Evolutionary conservation across 2,797 vertebrate genomes (phyloP), one percentile per base, ranked within the genome.

Genomic region (Trichosurus vulpecula): DNA sequence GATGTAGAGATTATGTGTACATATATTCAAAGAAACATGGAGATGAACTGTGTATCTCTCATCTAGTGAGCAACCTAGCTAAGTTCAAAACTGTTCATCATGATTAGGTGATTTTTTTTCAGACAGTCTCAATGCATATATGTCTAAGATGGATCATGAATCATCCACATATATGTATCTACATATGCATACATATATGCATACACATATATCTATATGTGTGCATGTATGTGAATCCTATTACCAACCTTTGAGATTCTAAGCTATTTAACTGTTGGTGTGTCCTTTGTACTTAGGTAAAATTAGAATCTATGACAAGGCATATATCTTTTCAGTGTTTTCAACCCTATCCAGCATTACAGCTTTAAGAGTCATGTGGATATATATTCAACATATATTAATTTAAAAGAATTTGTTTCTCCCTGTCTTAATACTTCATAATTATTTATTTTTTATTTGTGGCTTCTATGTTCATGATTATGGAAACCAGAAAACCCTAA

Each of bases 401-500:
- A 2, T 52, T 19, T 55, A 94, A 54, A 91, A 58, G 19, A 52
- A 92, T 54, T 10, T 56, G 52, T 90, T 87, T 10, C 35, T 54
- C 30, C 16, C 14, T 0, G 8, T 52, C 25, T 91, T 41, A 47
- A 19, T n/a, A 53, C 1, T 41, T 93, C 27, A 3, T 74, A 66
- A 81, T 81, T 47, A 81, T 47, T 81, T 81, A 47, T 81, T 25
- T 41, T 27, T 81, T 81, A 41, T 81, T 81, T 97, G 6, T 0
- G 90, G 90, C 96, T 95, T 96, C 94, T 92, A 0, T 58, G 0
- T 55, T 87, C 5, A 53, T 55, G 93, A 90, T 55, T 57, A 81
- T 54, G 16, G 61, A 81, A 94, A 29, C 6, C 91, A 29, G 52
- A 58, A 93, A 87, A 91, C 92, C 41, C 54, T 96, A 56, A 97